Percentiles rank a stretch among this genome's conserved stretches.
phyloP scores from a whole-genome alignment of 2,797 vertebrate species.

The Peromyscus melanophrys region DNA sequence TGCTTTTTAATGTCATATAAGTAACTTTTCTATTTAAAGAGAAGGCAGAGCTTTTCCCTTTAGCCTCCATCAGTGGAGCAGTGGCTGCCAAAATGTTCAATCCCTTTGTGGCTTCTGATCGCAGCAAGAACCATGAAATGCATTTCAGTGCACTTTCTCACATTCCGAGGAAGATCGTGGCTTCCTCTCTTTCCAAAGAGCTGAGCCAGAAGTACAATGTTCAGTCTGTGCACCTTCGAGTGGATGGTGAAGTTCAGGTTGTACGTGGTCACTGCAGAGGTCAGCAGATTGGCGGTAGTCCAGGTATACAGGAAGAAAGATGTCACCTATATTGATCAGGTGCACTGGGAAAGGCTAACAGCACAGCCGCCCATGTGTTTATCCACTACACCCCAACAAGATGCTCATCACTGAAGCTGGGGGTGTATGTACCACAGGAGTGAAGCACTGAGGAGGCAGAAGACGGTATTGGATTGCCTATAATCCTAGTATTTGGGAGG shows the following conservation, averaged over 20 bases:
- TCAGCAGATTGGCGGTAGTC: neutral
- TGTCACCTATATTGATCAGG: neutral
- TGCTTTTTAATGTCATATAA: neutral
- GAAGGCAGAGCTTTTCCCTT: neutral
- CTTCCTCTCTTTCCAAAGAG: neutral
- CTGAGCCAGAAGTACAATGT: neutral
- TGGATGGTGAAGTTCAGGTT: too few relatives aligned
- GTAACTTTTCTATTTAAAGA: neutral
- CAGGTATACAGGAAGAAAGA: neutral
- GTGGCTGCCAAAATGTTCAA: neutral
- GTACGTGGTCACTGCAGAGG: neutral
- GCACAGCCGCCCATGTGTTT: neutral
- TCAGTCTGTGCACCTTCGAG: neutral
- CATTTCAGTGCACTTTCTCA: neutral
- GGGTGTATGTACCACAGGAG: neutral
- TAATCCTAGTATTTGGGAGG: neutral
- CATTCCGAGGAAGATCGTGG: rapidly evolving
- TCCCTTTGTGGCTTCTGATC: neutral
- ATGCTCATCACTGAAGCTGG: neutral
- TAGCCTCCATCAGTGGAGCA: neutral
- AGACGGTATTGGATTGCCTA: neutral
- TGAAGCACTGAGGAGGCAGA: neutral
- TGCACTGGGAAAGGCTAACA: neutral
- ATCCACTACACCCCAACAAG: neutral
- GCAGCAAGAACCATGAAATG: neutral